phyloP scores from a whole-genome alignment of 2,113 vertebrate species.

The Varanus komodoensis region DNA sequence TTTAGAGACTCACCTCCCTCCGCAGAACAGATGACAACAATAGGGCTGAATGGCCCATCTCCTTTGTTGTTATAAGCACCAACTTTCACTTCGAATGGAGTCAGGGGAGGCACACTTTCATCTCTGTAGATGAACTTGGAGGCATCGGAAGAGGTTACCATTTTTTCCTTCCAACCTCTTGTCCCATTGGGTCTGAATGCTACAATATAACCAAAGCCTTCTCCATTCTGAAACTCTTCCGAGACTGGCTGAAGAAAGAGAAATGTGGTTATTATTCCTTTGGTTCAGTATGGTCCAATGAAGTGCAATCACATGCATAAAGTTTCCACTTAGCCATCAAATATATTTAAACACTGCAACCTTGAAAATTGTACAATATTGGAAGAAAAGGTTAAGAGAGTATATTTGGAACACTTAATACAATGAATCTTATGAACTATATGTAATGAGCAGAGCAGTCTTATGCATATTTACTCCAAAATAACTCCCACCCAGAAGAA shows the following conservation, averaged over 20 bases:
- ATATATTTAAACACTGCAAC: neutral
- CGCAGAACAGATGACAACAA: constrained; percentile 93
- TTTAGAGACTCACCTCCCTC: constrained; percentile 88
- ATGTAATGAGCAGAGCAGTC: neutral
- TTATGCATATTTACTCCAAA: neutral
- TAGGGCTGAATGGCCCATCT: constrained; percentile 93
- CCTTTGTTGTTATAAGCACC: constrained; percentile 98
- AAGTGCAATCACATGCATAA: neutral
- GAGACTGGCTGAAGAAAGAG: constrained; percentile 88
- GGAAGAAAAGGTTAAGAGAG: neutral
- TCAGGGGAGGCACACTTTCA: constrained; percentile 94
- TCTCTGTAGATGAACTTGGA: constrained; percentile 96
- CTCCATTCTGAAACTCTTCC: constrained; percentile 97
- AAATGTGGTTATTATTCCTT: constrained; percentile 22
- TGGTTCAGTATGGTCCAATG: neutral
- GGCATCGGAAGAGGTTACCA: constrained; percentile 95
- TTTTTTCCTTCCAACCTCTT: constrained; percentile 96
- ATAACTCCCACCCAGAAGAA: too few species aligned
- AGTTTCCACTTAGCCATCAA: neutral
- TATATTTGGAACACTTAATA: neutral
- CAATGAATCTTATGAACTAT: neutral
- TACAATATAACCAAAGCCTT: constrained; percentile 97
- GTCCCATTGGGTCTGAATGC: constrained; percentile 95
- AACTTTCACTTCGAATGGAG: constrained; percentile 95
- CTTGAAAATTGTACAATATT: neutral